Conservation (phyloP, 2,888 invertebrate genomes). For the Saturnia pavonia region DNA sequence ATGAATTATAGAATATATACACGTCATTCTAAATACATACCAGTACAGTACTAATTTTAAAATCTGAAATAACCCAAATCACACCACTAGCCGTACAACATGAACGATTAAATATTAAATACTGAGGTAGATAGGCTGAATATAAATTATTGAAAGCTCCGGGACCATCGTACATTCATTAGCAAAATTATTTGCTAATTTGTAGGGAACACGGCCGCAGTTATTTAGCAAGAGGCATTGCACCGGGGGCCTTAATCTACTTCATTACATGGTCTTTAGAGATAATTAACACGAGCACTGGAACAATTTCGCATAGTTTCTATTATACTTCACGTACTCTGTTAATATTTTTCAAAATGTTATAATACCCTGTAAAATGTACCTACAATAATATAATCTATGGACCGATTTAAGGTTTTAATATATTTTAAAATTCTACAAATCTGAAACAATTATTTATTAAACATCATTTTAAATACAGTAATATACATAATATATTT, state of each 20-base stretch:
- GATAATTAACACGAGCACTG: conserved; percentile 59
- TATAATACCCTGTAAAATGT: neutral
- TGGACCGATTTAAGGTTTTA: neutral
- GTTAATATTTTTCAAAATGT: neutral
- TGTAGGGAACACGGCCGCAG: conserved; percentile 58
- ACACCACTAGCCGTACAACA: conserved; percentile 45
- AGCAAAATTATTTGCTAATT: conserved; percentile 73
- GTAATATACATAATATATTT: too few relatives aligned
- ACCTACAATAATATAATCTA: neutral
- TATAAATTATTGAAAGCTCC: conserved; percentile 47
- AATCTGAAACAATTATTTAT: too few relatives aligned
- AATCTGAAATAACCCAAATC: conserved; percentile 41
- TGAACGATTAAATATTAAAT: conserved; percentile 36
- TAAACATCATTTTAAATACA: too few relatives aligned
- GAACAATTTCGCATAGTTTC: conserved; percentile 42
- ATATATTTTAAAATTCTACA: too few relatives aligned
- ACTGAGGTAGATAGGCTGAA: conserved; percentile 35
- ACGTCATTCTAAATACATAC: neutral
- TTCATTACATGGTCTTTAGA: conserved; percentile 63
- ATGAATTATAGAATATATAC: neutral
- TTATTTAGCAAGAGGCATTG: conserved; percentile 55
- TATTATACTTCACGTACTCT: neutral
- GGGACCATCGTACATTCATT: conserved; percentile 62
- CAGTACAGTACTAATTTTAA: conserved; percentile 29
- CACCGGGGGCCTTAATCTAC: conserved; percentile 59